phyloP scores from a whole-genome alignment of 2,797 vertebrate species.

The Semotilus atromaculatus region DNA sequence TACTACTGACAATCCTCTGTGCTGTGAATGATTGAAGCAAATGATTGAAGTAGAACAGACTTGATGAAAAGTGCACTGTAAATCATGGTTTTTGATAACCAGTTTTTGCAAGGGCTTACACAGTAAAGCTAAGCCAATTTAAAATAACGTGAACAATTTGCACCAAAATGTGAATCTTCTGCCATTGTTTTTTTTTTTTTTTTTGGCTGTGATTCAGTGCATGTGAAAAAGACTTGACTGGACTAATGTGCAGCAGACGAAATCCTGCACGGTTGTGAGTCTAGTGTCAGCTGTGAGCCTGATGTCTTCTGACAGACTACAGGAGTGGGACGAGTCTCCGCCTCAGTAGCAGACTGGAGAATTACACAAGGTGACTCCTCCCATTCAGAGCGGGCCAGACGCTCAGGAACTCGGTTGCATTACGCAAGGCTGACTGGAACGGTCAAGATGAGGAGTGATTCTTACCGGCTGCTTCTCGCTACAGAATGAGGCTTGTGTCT shows the following conservation, averaged over 20 bases:
- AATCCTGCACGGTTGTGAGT: conserved; percentile 41
- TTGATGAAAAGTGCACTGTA: not conserved
- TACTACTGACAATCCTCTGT: no score
- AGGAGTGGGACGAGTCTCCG: conserved; percentile 52
- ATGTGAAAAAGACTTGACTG: not conserved
- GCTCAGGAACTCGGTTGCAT: conserved; percentile 60
- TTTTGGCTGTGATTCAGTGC: not conserved
- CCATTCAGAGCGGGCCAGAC: conserved; percentile 52
- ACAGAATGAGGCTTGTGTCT: conserved; percentile 67
- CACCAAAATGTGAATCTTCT: conserved; percentile 1
- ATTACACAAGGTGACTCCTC: conserved; percentile 53
- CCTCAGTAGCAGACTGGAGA: conserved; percentile 37
- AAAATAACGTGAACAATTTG: not conserved
- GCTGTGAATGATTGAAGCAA: not conserved
- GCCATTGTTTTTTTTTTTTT: not conserved
- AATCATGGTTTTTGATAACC: not conserved
- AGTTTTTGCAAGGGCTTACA: not conserved
- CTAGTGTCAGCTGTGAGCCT: conserved; percentile 55
- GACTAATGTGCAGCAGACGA: conserved; percentile 39
- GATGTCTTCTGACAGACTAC: conserved; percentile 65
- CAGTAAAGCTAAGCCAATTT: not conserved
- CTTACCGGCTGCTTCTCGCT: conserved; percentile 66
- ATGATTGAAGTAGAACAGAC: not conserved
- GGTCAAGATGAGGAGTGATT: conserved; percentile 61
- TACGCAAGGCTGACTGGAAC: conserved; percentile 67